These are phyloP conservation scores for Flexamia atlantica DNA, from an alignment of 2,888 invertebrate species.

Conservation along the genomic window DNA sequence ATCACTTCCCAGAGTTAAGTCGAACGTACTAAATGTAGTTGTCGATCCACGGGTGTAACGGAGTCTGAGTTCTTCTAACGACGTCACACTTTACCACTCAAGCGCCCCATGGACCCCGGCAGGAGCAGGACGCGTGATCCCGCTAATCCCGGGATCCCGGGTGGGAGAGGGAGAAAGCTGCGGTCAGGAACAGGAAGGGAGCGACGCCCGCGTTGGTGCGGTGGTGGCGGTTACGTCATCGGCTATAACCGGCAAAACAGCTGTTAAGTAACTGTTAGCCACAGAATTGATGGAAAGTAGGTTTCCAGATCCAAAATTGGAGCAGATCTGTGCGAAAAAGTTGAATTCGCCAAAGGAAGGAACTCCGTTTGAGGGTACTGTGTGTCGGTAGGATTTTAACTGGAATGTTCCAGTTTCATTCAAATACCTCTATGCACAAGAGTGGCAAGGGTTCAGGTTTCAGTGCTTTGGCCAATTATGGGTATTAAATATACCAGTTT, in stretches of 20 bases:
- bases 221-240: not conserved
- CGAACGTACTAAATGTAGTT: too few species aligned
- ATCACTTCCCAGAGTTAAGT: too few species aligned
- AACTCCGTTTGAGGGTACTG: not conserved
- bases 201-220: not conserved
- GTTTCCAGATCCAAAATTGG: constrained; percentile 16
- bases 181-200: constrained; percentile 46
- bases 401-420: not conserved
- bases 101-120: too few species aligned
- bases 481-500: too few species aligned
- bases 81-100: too few species aligned
- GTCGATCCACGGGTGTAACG: too few species aligned
- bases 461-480: too few species aligned
- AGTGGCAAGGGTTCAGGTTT: too few species aligned
- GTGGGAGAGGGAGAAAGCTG: constrained; percentile 35
- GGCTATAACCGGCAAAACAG: constrained; percentile 36
- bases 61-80: too few species aligned
- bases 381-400: not conserved
- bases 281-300: constrained; percentile 25
- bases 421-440: too few species aligned
- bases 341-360: not conserved
- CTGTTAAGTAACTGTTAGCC: constrained; percentile 40
- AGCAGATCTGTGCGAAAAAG: not conserved
- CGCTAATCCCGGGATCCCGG: constrained; percentile 16
- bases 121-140: not conserved